Evolutionary conservation across 2,888 invertebrate species (phyloP).

Genomic region (Chloroclystis v-ata): DNA sequence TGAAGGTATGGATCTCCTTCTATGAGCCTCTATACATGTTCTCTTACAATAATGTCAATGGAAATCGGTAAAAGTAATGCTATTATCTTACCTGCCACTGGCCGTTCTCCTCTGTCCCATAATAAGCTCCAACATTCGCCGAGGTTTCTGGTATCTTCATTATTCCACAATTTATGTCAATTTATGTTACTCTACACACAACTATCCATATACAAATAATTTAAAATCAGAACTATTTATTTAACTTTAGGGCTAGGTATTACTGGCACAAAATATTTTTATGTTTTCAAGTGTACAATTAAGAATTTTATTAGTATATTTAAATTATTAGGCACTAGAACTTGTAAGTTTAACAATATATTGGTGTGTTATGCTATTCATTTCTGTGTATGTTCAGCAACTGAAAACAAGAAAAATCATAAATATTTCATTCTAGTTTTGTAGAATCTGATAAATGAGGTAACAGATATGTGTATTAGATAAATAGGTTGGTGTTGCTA

Average conservation of each 20-base stretch:
- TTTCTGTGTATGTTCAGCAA: slow-evolving; percentile 52
- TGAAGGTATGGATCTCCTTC: no score
- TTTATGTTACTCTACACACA: slow-evolving; percentile 18
- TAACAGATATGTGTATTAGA: no score
- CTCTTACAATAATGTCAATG: no score
- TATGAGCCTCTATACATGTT: no score
- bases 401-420: slow-evolving; percentile 35
- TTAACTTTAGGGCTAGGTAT: slow-evolving; percentile 13
- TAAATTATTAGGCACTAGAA: slow-evolving; percentile 40
- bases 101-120: slow-evolving; percentile 67
- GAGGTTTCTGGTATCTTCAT: slow-evolving; percentile 74
- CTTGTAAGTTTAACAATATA: slow-evolving; percentile 40
- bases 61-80: no score
- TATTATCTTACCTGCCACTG: slow-evolving; percentile 64
- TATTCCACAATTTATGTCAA: slow-evolving; percentile 29
- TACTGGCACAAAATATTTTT: slow-evolving; percentile 22
- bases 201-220: slow-evolving; percentile 37
- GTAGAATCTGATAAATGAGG: no score
- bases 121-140: slow-evolving; percentile 66
- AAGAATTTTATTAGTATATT: slow-evolving; percentile 7
- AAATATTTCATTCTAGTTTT: neutral
- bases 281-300: slow-evolving; percentile 1
- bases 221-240: slow-evolving; percentile 21
- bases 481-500: slow-evolving; percentile 2
- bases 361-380: slow-evolving; percentile 49